Evolutionary conservation across 2,113 vertebrate species (phyloP), one percentile per base, ranked within the genome.

Genomic region (Dolichallabes microphthalmus): DNA sequence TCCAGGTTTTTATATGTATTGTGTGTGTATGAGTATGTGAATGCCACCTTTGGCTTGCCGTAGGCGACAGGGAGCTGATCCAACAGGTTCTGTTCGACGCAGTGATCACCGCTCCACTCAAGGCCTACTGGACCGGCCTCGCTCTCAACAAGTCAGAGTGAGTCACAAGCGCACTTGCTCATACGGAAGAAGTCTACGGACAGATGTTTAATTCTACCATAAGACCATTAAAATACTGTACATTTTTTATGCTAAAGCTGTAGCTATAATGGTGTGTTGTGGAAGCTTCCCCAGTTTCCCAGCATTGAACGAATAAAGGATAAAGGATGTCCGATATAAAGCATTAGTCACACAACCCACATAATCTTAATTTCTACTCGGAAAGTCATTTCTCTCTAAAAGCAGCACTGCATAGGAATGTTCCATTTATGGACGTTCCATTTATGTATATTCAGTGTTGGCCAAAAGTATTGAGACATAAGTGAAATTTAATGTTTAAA

Each of bases 91-190:
- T 99, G 66, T 99, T 99, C 90, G 98, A 99, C 85, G 97, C 98
- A 2, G 97, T 99, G 35, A 97, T 99, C 91, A 98, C 97, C 4
- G 97, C 97, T 84, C 98, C 98, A 0, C 95, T 99, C 60, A 97
- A 97, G 94, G 96, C 97, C 10, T 99, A 99, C 79, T 99, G 98
- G 98, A 99, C 97, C 69, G 97, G 97, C 85, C 94, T 99, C 35
- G 97, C 97, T 17, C 92, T 98, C 88, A 99, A 99, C 91, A 98
- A 99, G 92, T 99, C 98, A 80, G 98, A 99, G 98, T 99, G 93
- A 96, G 98, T 93, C 19, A 7, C 19, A 4, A 27, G 8, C 73
- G 19, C 50, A 8, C 3, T 53, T 76, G 12, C 45, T 74, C 45
- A 74, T 25, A 25, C 10, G 4, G 3, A 22, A 22, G 30, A 17